phyloP scores from a whole-genome alignment of 30 jellyfish, hydroid and myxozoan genomes.

The Hydractinia symbiolongicarpus region DNA sequence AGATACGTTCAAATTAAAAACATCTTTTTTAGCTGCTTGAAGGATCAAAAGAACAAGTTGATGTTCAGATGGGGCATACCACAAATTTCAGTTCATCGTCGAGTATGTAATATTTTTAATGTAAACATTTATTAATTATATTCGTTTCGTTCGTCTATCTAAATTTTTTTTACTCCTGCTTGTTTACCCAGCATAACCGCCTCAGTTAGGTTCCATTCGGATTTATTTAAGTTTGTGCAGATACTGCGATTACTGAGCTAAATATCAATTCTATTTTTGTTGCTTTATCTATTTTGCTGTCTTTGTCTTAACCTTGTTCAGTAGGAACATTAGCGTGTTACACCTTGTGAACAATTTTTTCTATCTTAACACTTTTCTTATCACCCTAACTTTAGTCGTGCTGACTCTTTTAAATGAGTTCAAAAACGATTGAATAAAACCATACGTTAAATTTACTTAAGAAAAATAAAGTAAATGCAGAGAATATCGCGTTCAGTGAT shows the following conservation, averaged over 20 bases:
- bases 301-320: too few relatives aligned
- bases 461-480: too few relatives aligned
- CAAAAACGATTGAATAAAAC: not conserved
- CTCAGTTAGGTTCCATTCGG: not conserved
- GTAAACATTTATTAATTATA: slow-evolving; percentile 13
- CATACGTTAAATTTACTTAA: too few relatives aligned
- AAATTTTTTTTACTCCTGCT: not conserved
- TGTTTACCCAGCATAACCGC: not conserved
- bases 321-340: too few relatives aligned
- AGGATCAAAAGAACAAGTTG: slow-evolving; percentile 76
- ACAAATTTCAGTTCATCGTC: slow-evolving; percentile 19
- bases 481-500: too few relatives aligned
- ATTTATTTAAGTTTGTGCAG: too few relatives aligned
- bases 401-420: not conserved
- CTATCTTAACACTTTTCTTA: too few relatives aligned
- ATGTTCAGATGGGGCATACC: slow-evolving; percentile 37
- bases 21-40: slow-evolving; percentile 53
- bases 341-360: too few relatives aligned
- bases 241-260: too few relatives aligned
- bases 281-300: too few relatives aligned
- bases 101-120: not conserved
- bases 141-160: not conserved
- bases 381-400: not conserved
- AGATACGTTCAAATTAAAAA: not conserved
- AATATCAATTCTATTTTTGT: too few relatives aligned